These are phyloP conservation scores for Nomada ruficornis DNA, from an alignment of 2,888 invertebrate species.

Conservation along the genomic window DNA sequence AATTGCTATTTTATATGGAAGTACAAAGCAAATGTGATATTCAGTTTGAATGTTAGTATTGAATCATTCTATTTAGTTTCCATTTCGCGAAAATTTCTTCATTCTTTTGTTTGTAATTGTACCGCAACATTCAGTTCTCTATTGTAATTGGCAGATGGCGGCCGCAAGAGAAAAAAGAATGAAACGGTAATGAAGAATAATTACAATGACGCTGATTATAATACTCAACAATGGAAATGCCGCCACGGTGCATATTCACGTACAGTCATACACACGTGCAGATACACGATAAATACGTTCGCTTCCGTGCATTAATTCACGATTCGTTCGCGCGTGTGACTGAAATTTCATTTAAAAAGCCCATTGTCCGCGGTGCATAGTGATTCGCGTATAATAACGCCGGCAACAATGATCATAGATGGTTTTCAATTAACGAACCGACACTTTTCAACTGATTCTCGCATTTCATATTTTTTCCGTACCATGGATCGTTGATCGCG, in stretches of 20 bases:
- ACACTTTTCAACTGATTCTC: slow-evolving; percentile 26
- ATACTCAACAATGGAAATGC: slow-evolving; percentile 17
- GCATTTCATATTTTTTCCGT: slow-evolving; percentile 5
- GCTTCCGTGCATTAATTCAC: slow-evolving; percentile 44
- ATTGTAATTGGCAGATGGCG: too few relatives aligned
- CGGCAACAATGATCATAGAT: slow-evolving; percentile 38
- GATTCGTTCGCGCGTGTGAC: slow-evolving; percentile 31
- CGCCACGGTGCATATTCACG: slow-evolving; percentile 8
- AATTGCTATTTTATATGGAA: too few relatives aligned
- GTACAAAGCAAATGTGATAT: too few relatives aligned
- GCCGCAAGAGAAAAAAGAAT: neutral
- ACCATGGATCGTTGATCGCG: neutral
- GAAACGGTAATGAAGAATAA: slow-evolving; percentile 41
- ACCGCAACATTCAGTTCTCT: too few relatives aligned
- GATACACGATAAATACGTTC: slow-evolving; percentile 32
- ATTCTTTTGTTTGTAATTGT: too few relatives aligned
- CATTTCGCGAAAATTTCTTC: too few relatives aligned
- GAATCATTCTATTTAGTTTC: too few relatives aligned
- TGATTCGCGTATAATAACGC: slow-evolving; percentile 29
- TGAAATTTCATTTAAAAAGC: slow-evolving; percentile 55
- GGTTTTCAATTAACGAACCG: slow-evolving; percentile 52
- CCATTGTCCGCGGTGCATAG: slow-evolving; percentile 30
- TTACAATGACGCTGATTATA: slow-evolving; percentile 47
- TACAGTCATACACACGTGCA: neutral
- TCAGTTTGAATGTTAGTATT: too few relatives aligned